A percentile compares a stretch with the other conserved stretches of the same genome.
These are phyloP conservation scores for Halisarca cf. caerulea DNA, from an alignment of 37 sponge, comb jelly and placozoan genomes.

Conservation along the genomic window DNA sequence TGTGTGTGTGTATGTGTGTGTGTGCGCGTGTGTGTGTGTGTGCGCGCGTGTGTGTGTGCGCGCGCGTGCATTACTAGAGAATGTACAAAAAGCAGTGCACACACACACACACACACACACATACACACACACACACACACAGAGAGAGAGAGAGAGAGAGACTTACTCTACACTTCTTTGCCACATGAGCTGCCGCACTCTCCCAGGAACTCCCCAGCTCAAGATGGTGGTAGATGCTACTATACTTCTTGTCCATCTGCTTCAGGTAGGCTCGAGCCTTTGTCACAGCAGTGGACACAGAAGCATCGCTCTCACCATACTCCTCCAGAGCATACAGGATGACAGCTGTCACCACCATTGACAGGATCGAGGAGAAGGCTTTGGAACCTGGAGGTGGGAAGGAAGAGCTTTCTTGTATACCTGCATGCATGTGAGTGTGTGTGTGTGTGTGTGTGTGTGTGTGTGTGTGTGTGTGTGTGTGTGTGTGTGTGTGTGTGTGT, in stretches of 20 bases:
- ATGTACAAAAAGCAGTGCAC: no score
- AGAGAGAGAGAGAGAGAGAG: no score
- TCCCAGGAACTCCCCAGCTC: slow-evolving; percentile 69
- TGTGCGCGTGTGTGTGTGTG: no score
- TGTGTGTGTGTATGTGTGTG: no score
- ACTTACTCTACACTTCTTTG: no score
- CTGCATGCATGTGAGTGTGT: no score
- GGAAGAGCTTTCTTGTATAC: no score
- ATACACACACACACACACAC: slow-evolving; percentile 32
- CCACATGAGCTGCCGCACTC: no score
- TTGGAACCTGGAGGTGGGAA: neutral
- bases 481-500: no score
- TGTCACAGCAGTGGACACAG: no score
- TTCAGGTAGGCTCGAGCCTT: slow-evolving; percentile 43
- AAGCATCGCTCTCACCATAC: slow-evolving; percentile 30
- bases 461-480: neutral
- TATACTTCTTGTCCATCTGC: slow-evolving; percentile 36
- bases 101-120: slow-evolving; percentile 20
- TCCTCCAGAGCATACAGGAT: neutral
- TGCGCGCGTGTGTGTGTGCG: no score
- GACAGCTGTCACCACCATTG: neutral
- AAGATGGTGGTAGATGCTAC: slow-evolving; percentile 46
- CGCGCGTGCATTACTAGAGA: no score
- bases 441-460: slow-evolving; percentile 1
- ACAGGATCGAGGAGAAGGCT: neutral